Evolutionary conservation across 2,888 invertebrate genomes (phyloP), one percentile per base, ranked within the genome.

Genomic region (Augiades crinisus): DNA sequence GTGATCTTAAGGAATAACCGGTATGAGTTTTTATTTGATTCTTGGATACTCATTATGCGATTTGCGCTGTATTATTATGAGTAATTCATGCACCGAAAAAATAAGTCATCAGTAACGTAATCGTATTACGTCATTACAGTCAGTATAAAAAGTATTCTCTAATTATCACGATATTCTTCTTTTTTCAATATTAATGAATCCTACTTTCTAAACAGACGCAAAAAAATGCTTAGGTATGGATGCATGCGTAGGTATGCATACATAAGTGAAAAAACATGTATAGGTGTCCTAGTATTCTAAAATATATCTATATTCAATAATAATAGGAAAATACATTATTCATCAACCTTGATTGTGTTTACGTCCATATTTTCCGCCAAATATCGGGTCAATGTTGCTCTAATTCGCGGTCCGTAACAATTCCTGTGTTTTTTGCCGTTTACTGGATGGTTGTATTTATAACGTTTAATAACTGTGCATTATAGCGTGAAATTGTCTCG

Each of bases 401-500:
- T 13, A 17, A 46, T 46, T 37, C 17, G 45, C 36, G 17, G 38
- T 17, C 27, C n/a, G 27, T 46, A 27, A 36, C 10, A 24, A 36
- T 37, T 27, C n/a, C 7, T 19, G 8, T 14, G 13, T 4, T 30
- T 16, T 1, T 41, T 17, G 16, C 22, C 16, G 27, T n/a, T 5
- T 24, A 16, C 2, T 30, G 5, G 8, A 33, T 40, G 22, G 22
- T 33, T 45, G 33, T n/a, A 21, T 45, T 10, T 21, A 13, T 14
- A 34, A 22, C 41, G 43, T 54, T 51, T 57, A 27, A 44, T 47
- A 41, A 43, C 27, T 41, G 41, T 55, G 30, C 31, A 38, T 34
- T 55, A 37, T 40, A 37, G 53, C 51, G 44, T 54, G 55, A 54
- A 55, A 57, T 56, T 52, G 56, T 55, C 34, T 43, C 41, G 36